Evolutionary conservation across 2,888 invertebrate genomes (phyloP).

Genomic region (Blomia tropicalis): DNA sequence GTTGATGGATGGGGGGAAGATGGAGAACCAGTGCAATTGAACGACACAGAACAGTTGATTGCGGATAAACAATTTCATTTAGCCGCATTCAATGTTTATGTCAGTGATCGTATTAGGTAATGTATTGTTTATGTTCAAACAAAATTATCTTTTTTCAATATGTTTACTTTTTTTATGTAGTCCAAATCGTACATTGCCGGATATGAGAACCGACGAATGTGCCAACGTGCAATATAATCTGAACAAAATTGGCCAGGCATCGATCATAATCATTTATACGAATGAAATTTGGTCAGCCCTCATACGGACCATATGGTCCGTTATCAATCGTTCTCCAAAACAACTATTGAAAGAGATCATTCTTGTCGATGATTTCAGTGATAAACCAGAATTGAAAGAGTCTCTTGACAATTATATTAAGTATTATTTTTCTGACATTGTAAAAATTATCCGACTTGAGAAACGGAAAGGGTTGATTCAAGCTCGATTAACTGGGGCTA

Average conservation of each 20-base stretch:
- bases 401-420: slow-evolving; percentile 56
- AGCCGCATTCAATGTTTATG: slow-evolving; percentile 69
- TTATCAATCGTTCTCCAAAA: slow-evolving; percentile 56
- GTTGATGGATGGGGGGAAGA: slow-evolving; percentile 54
- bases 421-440: slow-evolving; percentile 39
- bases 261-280: slow-evolving; percentile 63
- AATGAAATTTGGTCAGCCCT: slow-evolving; percentile 77
- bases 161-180: slow-evolving; percentile 35
- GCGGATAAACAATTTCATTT: slow-evolving; percentile 55
- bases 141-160: neutral
- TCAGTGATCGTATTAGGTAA: slow-evolving; percentile 64
- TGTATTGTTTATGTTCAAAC: neutral
- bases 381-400: slow-evolving; percentile 42
- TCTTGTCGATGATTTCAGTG: slow-evolving; percentile 82
- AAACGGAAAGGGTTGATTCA: slow-evolving; percentile 69
- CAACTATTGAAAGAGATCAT: slow-evolving; percentile 71
- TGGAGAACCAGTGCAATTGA: slow-evolving; percentile 50
- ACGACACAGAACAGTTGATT: slow-evolving; percentile 43
- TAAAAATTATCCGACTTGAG: slow-evolving; percentile 56
- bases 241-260: slow-evolving; percentile 50
- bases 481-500: slow-evolving; percentile 67
- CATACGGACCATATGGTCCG: slow-evolving; percentile 68
- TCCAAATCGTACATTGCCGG: slow-evolving; percentile 59
- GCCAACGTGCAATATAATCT: slow-evolving; percentile 44
- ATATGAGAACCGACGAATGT: slow-evolving; percentile 46